Evolutionary conservation across 2,797 vertebrate genomes (phyloP).

Genomic region (Labeo calbasu): DNA sequence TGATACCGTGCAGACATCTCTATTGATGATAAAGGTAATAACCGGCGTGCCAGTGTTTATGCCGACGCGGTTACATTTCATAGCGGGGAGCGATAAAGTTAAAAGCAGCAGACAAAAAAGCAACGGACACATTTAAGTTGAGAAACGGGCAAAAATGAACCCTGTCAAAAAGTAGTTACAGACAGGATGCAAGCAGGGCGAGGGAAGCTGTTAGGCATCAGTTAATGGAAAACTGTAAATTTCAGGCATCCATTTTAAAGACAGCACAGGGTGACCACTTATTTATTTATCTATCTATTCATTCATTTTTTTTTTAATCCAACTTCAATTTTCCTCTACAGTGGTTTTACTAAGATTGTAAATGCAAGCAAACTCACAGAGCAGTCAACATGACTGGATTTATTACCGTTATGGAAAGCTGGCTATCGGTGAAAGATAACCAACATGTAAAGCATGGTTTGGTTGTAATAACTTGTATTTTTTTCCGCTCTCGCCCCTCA

Average conservation of each 20-base stretch:
- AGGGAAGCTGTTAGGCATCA: slow-evolving; percentile 76
- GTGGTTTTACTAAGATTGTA: slow-evolving; percentile 82
- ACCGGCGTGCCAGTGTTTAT: slow-evolving; percentile 63
- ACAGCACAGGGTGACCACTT: slow-evolving; percentile 76
- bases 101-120: slow-evolving; percentile 60
- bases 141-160: slow-evolving; percentile 67
- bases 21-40: slow-evolving; percentile 67
- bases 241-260: slow-evolving; percentile 79
- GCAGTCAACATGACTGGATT: slow-evolving; percentile 76
- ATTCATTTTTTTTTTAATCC: slow-evolving; percentile 77
- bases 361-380: slow-evolving; percentile 76
- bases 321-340: slow-evolving; percentile 85
- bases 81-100: slow-evolving; percentile 65
- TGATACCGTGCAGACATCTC: slow-evolving; percentile 61
- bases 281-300: slow-evolving; percentile 82
- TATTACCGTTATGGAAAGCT: slow-evolving; percentile 77
- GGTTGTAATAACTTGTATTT: slow-evolving; percentile 69
- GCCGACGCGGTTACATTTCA: slow-evolving; percentile 67
- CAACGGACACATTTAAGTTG: slow-evolving; percentile 65
- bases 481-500: slow-evolving; percentile 44
- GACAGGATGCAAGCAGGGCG: slow-evolving; percentile 63
- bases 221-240: slow-evolving; percentile 82
- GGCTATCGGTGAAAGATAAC: slow-evolving; percentile 79
- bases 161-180: slow-evolving; percentile 58
- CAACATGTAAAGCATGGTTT: slow-evolving; percentile 73